These are phyloP conservation scores for Drosophila erecta DNA, from an alignment of 1,140 invertebrate genomes.

Conservation along the genomic window DNA sequence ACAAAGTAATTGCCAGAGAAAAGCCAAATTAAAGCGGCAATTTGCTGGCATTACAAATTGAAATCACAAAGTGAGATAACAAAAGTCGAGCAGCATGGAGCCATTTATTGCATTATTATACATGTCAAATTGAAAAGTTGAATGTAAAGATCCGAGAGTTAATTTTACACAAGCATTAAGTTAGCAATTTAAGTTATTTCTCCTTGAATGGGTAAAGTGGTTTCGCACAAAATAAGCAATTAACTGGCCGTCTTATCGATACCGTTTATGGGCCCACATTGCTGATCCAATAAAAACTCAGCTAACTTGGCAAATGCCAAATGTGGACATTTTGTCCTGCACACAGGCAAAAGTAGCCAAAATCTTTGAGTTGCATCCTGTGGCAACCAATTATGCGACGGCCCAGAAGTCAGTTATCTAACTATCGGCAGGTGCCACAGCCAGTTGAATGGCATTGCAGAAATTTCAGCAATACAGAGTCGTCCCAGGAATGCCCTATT, in stretches of 20 bases:
- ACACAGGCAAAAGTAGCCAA: constrained; percentile 3
- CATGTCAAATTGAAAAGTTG: background rate
- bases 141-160: background rate
- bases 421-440: constrained; percentile 37
- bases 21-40: constrained; percentile 10
- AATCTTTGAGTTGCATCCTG: constrained; percentile 19
- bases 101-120: too few species aligned
- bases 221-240: too few species aligned
- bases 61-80: constrained; percentile 7
- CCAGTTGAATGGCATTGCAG: constrained; percentile 8
- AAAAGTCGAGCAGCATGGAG: background rate
- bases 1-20: constrained; percentile 36
- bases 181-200: too few species aligned
- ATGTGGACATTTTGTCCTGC: constrained; percentile 13
- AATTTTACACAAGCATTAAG: too few species aligned
- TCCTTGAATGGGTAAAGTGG: too few species aligned
- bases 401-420: constrained; percentile 26
- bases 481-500: background rate
- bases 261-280: background rate
- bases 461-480: background rate
- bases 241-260: too few species aligned
- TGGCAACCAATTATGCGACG: constrained; percentile 40
- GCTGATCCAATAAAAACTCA: constrained; percentile 16
- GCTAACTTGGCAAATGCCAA: constrained; percentile 2
- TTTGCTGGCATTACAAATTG: constrained; percentile 1